Percentiles rank a stretch among this genome's conserved stretches.
These are phyloP conservation scores for Zaprionus gabonicus DNA, from an alignment of 1,140 invertebrate species.

Conservation along the genomic window DNA sequence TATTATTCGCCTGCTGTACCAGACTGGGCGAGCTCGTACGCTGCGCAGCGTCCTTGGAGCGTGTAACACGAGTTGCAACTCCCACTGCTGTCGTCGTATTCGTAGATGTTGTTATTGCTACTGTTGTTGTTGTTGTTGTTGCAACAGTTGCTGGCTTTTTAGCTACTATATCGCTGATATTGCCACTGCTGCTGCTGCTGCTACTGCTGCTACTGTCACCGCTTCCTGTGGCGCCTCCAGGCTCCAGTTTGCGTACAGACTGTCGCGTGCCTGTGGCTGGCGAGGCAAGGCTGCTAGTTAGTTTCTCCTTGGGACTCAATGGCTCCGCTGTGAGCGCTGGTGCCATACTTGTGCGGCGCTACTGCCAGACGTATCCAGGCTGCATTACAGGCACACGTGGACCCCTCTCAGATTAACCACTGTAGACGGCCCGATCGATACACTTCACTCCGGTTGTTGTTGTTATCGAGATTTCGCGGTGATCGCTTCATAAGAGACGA, in stretches of 20 bases:
- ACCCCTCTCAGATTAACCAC: constrained; percentile 8
- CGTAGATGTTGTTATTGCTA: not conserved
- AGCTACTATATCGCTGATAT: constrained; percentile 1
- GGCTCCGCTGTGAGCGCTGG: constrained; percentile 86
- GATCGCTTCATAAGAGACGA: constrained; percentile 32
- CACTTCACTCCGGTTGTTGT: constrained; percentile 9
- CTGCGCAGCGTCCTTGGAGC: constrained; percentile 66
- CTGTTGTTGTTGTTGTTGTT: not conserved
- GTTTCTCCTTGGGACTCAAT: constrained; percentile 81
- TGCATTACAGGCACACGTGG: constrained; percentile 36
- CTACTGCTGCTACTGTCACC: constrained; percentile 5
- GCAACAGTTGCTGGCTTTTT: constrained; percentile 55
- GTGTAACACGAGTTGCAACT: constrained; percentile 63
- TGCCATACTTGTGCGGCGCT: constrained; percentile 84
- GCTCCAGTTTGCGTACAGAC: constrained; percentile 44
- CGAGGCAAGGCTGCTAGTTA: constrained; percentile 65
- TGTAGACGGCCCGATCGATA: not conserved
- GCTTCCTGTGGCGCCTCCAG: constrained; percentile 14
- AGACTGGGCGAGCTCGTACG: constrained; percentile 29
- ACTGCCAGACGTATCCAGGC: constrained; percentile 39
- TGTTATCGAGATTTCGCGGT: constrained; percentile 2
- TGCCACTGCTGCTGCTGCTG: constrained; percentile 1
- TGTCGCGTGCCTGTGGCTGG: constrained; percentile 65
- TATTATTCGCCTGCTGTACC: constrained; percentile 34
- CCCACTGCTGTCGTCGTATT: not conserved